A percentile compares a stretch with the other conserved stretches of the same genome.
phyloP scores from a whole-genome alignment of 2,888 invertebrate genomes.

The Netelia virgata region DNA sequence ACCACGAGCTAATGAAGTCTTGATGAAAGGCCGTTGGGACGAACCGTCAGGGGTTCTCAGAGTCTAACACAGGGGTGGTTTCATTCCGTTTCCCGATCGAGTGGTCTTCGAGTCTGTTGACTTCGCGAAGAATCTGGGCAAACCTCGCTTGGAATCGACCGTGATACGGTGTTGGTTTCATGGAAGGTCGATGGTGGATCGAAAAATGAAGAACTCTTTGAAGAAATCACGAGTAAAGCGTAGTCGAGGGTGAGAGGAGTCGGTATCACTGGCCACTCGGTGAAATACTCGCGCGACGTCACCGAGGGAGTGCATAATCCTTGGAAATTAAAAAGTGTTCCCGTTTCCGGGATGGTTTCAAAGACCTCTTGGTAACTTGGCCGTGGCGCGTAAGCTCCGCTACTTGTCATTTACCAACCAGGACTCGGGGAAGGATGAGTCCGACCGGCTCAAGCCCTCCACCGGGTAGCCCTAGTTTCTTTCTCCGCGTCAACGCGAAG shows the following conservation, averaged over 20 bases:
- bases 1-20: slow-evolving; percentile 84
- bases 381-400: slow-evolving; percentile 48
- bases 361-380: slow-evolving; percentile 67
- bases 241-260: not conserved
- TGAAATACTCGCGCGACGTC: slow-evolving; percentile 13
- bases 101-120: not conserved
- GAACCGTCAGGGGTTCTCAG: slow-evolving; percentile 74
- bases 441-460: not conserved
- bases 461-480: slow-evolving; percentile 29
- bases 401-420: slow-evolving; percentile 22
- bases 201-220: slow-evolving; percentile 42
- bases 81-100: not conserved
- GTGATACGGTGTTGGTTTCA: not conserved
- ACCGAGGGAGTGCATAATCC: slow-evolving; percentile 77
- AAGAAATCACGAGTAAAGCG: slow-evolving; percentile 53
- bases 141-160: not conserved
- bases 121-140: not conserved
- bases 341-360: slow-evolving; percentile 71
- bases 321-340: slow-evolving; percentile 83
- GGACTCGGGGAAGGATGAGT: slow-evolving; percentile 1
- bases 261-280: slow-evolving; percentile 17
- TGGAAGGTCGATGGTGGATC: slow-evolving; percentile 10
- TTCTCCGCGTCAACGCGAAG: slow-evolving; percentile 51
- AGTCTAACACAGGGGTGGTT: slow-evolving; percentile 3
- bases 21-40: slow-evolving; percentile 83